Evolutionary conservation across 2,113 vertebrate species (phyloP).

Genomic region (Podarcis cretensis): DNA sequence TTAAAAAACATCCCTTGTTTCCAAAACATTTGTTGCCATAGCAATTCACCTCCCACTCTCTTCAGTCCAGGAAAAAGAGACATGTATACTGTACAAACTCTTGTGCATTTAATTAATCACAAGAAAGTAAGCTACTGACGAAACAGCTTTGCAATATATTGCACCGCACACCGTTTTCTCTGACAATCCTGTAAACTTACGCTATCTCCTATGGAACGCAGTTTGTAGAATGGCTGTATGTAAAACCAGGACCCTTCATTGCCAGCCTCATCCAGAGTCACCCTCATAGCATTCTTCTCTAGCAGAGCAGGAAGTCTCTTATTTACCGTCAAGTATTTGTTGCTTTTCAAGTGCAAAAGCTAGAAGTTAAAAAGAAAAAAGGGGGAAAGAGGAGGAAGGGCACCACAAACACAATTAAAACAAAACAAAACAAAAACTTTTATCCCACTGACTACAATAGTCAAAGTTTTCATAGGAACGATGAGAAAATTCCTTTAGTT

Average conservation of each 20-base stretch:
- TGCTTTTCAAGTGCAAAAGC: constrained; percentile 98
- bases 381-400: neutral
- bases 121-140: neutral
- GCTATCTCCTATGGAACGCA: constrained; percentile 96
- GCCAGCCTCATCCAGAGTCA: constrained; percentile 95
- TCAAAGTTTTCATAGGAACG: neutral
- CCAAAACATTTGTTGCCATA: constrained; percentile 76
- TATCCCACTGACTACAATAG: too few species aligned
- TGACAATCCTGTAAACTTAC: constrained; percentile 75
- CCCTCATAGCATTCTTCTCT: constrained; percentile 99
- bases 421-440: neutral
- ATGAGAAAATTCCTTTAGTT: neutral
- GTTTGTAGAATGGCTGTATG: constrained; percentile 98
- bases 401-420: neutral
- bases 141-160: neutral
- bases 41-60: constrained; percentile 63
- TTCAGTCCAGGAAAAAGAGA: constrained; percentile 20
- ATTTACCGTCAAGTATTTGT: constrained; percentile 99
- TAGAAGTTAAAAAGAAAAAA: constrained; percentile 71
- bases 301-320: constrained; percentile 95
- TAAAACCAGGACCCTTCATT: constrained; percentile 99
- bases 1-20: constrained; percentile 57
- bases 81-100: neutral
- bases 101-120: constrained; percentile 28
- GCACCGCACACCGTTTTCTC: rapidly evolving